phyloP scores from a whole-genome alignment of 2,113 vertebrate genomes.

The Hippolais icterina region DNA sequence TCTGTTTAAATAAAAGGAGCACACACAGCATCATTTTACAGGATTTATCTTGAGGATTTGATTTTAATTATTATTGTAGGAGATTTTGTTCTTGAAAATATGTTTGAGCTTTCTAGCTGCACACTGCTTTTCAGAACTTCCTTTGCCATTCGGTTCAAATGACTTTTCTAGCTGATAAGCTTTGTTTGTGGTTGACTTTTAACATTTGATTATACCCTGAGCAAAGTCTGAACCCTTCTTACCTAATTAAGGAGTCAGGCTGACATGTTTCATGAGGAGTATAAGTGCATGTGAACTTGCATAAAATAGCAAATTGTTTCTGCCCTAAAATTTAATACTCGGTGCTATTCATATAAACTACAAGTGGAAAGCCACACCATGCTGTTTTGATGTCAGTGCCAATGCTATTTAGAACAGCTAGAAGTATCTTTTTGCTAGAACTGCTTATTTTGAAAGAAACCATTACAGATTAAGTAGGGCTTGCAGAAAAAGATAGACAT shows the following conservation, averaged over 20 bases:
- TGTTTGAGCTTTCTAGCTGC: not conserved
- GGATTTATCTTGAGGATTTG: not conserved
- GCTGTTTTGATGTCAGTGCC: not conserved
- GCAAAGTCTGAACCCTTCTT: not conserved
- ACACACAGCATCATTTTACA: not conserved
- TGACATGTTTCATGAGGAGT: not conserved
- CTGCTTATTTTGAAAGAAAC: not conserved
- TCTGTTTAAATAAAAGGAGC: not conserved
- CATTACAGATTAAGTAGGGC: not conserved
- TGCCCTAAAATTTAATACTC: not conserved
- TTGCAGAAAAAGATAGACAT: not conserved
- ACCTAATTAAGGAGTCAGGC: not conserved
- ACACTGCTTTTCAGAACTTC: not conserved
- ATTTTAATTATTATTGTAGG: not conserved
- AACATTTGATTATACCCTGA: not conserved
- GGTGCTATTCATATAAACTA: not conserved
- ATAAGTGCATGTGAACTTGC: not conserved
- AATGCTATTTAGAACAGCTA: not conserved
- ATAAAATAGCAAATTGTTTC: not conserved
- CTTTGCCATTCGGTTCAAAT: not conserved
- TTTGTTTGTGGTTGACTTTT: not conserved
- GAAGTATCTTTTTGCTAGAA: not conserved
- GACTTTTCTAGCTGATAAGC: not conserved
- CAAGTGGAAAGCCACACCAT: not conserved
- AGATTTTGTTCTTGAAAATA: not conserved